Evolutionary conservation across 2,797 vertebrate species (phyloP).

Genomic region (Ispidina picta): DNA sequence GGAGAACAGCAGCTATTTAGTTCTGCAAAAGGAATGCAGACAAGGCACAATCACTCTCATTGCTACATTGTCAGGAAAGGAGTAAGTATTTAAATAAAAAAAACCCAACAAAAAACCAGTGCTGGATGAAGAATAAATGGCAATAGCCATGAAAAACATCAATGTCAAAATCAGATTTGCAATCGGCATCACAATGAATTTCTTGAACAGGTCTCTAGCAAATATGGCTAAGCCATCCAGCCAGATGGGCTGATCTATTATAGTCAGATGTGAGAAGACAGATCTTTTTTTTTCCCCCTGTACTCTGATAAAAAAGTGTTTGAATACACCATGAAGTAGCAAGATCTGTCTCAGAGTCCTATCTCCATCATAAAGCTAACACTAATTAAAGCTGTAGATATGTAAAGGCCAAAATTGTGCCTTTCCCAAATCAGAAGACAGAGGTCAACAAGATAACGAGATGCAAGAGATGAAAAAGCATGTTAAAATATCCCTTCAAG

Average conservation of each 20-base stretch:
- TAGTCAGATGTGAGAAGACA: not conserved
- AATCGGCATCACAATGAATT: not conserved
- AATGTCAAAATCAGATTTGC: not conserved
- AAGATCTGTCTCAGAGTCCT: not conserved
- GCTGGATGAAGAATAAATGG: not conserved
- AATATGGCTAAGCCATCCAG: not conserved
- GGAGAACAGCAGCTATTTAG: not conserved
- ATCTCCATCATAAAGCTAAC: not conserved
- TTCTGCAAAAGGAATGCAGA: not conserved
- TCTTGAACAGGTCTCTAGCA: not conserved
- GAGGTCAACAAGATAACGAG: not conserved
- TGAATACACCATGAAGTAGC: not conserved
- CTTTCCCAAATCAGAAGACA: not conserved
- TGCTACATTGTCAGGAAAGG: not conserved
- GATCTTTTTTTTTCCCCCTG: too few species aligned
- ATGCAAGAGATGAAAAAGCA: not conserved
- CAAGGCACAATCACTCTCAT: accelerated
- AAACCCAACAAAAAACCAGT: not conserved
- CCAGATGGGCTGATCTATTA: not conserved
- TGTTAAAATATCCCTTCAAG: not conserved
- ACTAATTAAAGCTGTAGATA: not conserved
- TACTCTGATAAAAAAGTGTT: not conserved
- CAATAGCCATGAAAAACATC: not conserved
- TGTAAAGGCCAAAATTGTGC: not conserved
- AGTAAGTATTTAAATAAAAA: not conserved